A percentile compares a stretch with the other conserved stretches of the same genome.
These are phyloP conservation scores for Vireo altiloquus DNA, from an alignment of 2,113 vertebrate species.

Conservation along the genomic window DNA sequence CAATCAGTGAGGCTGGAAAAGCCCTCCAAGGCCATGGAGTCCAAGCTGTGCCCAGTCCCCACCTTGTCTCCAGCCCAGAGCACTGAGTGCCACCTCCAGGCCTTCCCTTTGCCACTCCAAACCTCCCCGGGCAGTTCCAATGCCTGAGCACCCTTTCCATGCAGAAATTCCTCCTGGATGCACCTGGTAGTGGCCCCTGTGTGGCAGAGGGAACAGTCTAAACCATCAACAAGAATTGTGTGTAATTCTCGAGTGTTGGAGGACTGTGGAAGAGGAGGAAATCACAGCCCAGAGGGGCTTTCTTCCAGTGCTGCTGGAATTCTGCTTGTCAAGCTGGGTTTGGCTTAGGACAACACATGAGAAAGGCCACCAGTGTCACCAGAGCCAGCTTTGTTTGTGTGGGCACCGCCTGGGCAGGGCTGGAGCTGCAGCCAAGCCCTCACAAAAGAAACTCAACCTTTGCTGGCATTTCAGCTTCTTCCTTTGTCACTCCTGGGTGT, in stretches of 20 bases:
- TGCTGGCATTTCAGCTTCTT: rapidly evolving
- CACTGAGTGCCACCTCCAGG: not conserved
- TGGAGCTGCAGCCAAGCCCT: not conserved
- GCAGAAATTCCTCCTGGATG: not conserved
- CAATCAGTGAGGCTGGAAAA: not conserved
- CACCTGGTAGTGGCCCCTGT: not conserved
- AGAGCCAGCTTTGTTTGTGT: not conserved
- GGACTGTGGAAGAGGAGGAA: not conserved
- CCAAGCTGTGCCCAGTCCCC: not conserved
- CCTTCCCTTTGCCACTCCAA: not conserved
- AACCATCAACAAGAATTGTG: rapidly evolving
- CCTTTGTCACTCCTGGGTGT: not conserved
- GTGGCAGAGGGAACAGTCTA: rapidly evolving
- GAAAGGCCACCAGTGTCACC: not conserved
- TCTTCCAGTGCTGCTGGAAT: not conserved
- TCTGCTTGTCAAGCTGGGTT: not conserved
- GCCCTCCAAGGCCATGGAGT: not conserved
- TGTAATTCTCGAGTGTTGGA: not conserved
- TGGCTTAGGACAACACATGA: rapidly evolving
- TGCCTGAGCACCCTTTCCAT: not conserved
- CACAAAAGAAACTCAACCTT: not conserved
- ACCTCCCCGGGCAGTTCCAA: not conserved
- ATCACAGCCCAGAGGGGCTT: not conserved
- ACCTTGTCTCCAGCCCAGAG: not conserved
- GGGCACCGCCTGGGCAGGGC: not conserved